Base-by-base conservation (phyloP, 2,888 invertebrate species). In the Fragum whitleyi region DNA sequence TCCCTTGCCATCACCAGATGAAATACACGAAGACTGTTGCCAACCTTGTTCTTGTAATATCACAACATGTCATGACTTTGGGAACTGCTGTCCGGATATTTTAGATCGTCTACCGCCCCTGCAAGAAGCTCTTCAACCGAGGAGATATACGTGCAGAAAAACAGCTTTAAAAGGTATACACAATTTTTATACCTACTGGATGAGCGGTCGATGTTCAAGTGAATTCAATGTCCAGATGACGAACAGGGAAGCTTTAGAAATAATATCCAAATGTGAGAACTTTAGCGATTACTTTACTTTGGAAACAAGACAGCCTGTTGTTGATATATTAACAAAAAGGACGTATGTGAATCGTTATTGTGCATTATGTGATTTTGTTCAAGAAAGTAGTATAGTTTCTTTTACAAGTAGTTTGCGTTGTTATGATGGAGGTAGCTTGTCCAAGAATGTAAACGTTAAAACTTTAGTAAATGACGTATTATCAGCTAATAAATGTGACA, bases 1-100 rank as follows among this genome's bases (percentile, higher is more conserved):
- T 2, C 57, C 57, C 3, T 7, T 57, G 21, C 3, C 32, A 32
- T 9, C 16, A 11, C 65, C 65, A 9, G 7, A 9, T 11, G 7
- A 23, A 2, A 19, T 65, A 9, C 19, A 16, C 6, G 14, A 3
- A 3, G 29, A 29, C 19, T 65, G 65, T 42, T 65, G 65, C 26
- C 7, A 42, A 23, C 5, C 39, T 6, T 65, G 65, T 23, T 65
- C 65, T 23, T 65, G 65, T 11, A 23, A 65, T 26, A n/a, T 11
- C 3, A 14, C 1, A 14, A 42, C 65, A 21, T 65, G 65, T 26
- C 2, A 9, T 6, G 65, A 65, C 42, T 39, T 23, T 14, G 65
- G 65, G 26, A 65, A 39, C 23, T 65, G 65, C 14, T 65, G 65
- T 23, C 65, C 65, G 19, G 65, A 65, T 42, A 21, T 42, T 26